Conservation (phyloP, 2,113 vertebrate species). For the Beaufortia kweichowensis region DNA sequence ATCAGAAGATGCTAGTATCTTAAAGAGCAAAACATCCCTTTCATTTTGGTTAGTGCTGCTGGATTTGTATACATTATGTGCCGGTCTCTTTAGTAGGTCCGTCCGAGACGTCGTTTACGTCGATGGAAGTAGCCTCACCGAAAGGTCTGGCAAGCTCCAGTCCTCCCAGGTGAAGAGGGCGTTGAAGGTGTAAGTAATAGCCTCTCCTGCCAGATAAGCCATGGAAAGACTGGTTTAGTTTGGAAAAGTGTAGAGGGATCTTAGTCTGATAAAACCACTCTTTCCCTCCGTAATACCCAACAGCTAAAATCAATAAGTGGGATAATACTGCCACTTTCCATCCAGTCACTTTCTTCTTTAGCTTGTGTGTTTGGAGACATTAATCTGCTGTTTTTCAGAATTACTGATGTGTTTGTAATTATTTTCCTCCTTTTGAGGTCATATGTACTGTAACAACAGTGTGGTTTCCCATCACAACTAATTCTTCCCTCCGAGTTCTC, state of each 20-base stretch:
- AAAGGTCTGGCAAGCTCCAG: conserved; percentile 3
- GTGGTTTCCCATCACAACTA: conserved; percentile 8
- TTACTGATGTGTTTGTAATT: not conserved
- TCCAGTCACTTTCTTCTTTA: conserved; percentile 75
- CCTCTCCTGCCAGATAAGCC: conserved; percentile 82
- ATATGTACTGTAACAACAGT: not conserved
- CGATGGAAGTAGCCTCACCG: conserved; percentile 30
- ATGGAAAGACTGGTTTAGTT: conserved; percentile 89
- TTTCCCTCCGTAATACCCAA: conserved; percentile 93
- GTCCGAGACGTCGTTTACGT: not conserved
- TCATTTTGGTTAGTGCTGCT: too few species aligned
- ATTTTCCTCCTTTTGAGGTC: conserved; percentile 3
- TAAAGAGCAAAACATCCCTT: not conserved
- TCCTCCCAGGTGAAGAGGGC: conserved; percentile 52
- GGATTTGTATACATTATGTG: not conserved
- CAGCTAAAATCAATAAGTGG: conserved; percentile 96
- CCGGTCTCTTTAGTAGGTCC: not conserved
- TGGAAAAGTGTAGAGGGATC: conserved; percentile 87
- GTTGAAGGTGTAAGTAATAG: conserved; percentile 76
- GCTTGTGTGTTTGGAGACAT: too few species aligned
- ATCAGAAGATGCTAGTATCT: not conserved
- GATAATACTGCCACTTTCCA: conserved; percentile 90
- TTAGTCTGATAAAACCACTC: conserved; percentile 91
- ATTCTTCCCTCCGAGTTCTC: conserved; percentile 17
- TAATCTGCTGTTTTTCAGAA: too few species aligned